Base-by-base conservation (phyloP, 35 echinoderm and acorn worm species). In the Diadema setosum region DNA sequence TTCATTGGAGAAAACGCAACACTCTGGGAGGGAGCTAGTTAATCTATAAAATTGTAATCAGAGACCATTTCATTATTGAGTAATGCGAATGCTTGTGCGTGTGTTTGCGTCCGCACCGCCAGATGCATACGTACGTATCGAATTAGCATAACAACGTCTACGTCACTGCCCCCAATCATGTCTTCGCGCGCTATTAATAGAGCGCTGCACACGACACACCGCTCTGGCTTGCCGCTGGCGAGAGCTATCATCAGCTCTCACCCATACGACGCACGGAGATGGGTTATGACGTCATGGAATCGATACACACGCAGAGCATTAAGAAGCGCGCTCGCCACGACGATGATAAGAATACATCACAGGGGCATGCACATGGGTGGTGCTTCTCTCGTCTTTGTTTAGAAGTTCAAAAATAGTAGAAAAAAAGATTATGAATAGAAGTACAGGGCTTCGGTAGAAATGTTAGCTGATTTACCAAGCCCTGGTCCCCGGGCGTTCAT, bases 141-240 rank as follows among this genome's bases (percentile, higher is more conserved):
- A 43, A 78, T 78, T 78, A 78, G 73, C 73, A 78, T 78, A 78
- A 78, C 73, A 78, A 78, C 73, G 36, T 44, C 11, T 42, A 44
- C 73, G 73, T 78, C 73, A 78, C 35, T 24, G 25, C 27, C 14
- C 2, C 12, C 39, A 41, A 78, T 78, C 35, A 78, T 78, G 44
- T 78, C 26, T 78, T 32, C 27, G 40, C 11, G 14, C 33, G 39
- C 73, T 78, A 78, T 78, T 78, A 78, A 78, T 78, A 78, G 73
- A 39, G 63, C 44, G 33, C n/a, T 78, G 73, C 73, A 78, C 73
- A 78, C 73, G 73, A 41, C 73, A 78, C 73, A 25, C 63, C 37
- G 25, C 24, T 78, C 34, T 78, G 35, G 40, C 37, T 26, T 24
- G 73, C 73, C 44, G 35, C 39, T 26, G 73, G 73, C 73, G 24